Evolutionary conservation across 1,140 invertebrate genomes (phyloP), one percentile per base, ranked within the genome.

Genomic region (Zaprionus ghesquierei): DNA sequence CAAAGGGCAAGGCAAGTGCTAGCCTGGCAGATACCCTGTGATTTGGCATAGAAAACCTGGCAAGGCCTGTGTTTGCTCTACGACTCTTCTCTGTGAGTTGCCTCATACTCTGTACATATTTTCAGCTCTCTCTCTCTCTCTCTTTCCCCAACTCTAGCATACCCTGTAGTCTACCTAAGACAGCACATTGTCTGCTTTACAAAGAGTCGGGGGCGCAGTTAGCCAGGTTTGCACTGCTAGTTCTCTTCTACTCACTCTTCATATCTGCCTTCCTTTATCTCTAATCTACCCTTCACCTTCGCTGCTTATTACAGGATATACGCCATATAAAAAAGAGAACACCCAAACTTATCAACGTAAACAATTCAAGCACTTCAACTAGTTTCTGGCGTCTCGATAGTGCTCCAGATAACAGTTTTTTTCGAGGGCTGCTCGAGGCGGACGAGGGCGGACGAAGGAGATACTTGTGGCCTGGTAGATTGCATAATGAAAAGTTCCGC

Each of bases 301-400:
- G 6, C n/a, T 38, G 41, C 18, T 12, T 46, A 46, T 22, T 46
- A 46, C 18, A 46, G 41, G 41, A 22, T 46, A 46, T 46, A 2
- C 9, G 2, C 35, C 6, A 41, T 46, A 46, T 46, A 13, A 58
- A 60, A 29, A 13, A 20, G 55, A 33, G n/a, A 55, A 38, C 55
- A 68, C 22, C 38, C 38, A 54, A 87, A 87, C 68, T 87, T 87
- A 86, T 87, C 82, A 89, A 71, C 82, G 84, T 86, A 86, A 86
- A 87, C 82, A 86, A 87, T 86, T 86, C 69, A 77, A 79, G 79
- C 71, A 77, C 82, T 86, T 87, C 82, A 86, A 86, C 75, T 87
- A 86, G 82, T 86, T 86, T 72, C 59, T 68, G 81, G 81, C 82
- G 75, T 79, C 78, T 87, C 82, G 65, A 86, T 86, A 86, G 82